Percentiles rank a stretch among this genome's conserved stretches.
These are phyloP conservation scores for Eutolmus rufibarbis DNA, from an alignment of 2,888 invertebrate species.

Conservation along the genomic window DNA sequence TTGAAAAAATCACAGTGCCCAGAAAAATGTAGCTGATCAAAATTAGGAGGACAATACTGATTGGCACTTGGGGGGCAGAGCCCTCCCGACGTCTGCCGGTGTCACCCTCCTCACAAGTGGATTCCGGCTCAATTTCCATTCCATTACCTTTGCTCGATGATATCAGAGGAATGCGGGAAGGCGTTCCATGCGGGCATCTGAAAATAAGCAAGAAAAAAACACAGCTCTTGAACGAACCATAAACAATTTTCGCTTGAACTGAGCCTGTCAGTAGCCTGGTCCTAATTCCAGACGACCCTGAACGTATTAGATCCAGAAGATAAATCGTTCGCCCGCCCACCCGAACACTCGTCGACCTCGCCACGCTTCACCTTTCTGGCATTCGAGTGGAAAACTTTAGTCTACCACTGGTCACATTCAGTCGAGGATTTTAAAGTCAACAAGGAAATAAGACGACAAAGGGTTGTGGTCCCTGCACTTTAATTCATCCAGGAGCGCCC, in stretches of 20 bases:
- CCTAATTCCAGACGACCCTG: not conserved
- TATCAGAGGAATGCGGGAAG: constrained; percentile 78
- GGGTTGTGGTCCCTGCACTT: not conserved
- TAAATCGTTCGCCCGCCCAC: not conserved
- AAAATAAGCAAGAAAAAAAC: constrained; percentile 50
- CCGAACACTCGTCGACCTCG: not conserved
- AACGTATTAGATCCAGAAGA: constrained; percentile 4
- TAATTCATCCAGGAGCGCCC: not conserved
- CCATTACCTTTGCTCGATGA: constrained; percentile 58
- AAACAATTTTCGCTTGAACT: constrained; percentile 31
- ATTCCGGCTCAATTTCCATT: constrained; percentile 43
- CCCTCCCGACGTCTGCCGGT: constrained; percentile 40
- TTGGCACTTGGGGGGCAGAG: constrained; percentile 66
- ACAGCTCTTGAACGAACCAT: constrained; percentile 35
- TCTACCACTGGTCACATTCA: not conserved
- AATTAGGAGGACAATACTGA: constrained; percentile 71
- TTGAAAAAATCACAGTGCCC: constrained; percentile 79
- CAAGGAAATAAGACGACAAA: constrained; percentile 10
- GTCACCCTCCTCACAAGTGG: constrained; percentile 15
- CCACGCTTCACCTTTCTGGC: constrained; percentile 21
- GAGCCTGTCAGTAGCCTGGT: not conserved
- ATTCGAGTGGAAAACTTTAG: constrained; percentile 25
- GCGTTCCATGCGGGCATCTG: constrained; percentile 72
- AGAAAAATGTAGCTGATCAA: constrained; percentile 76
- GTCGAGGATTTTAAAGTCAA: constrained; percentile 4